These are phyloP conservation scores for Palloptera scutellata DNA, from an alignment of 2,888 invertebrate species.

Conservation along the genomic window DNA sequence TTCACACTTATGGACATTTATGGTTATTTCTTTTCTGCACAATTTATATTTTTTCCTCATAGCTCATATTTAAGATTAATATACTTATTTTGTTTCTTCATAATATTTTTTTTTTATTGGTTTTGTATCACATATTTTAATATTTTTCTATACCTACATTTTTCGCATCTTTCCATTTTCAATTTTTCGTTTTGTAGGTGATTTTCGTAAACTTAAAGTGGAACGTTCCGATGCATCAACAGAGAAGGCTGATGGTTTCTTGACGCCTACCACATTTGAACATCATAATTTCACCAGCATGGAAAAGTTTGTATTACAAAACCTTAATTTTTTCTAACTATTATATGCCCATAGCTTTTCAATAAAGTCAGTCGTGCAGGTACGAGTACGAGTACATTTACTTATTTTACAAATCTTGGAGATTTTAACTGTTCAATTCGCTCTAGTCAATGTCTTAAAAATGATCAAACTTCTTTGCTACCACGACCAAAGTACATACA, in stretches of 20 bases:
- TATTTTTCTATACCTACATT: constrained; percentile 21
- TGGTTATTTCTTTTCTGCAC: too few species aligned
- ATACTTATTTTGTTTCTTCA: neutral
- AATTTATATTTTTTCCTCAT: too few species aligned
- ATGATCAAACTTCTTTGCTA: too few species aligned
- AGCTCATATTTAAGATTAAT: too few species aligned
- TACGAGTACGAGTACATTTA: too few species aligned
- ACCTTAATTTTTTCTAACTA: neutral
- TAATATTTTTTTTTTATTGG: constrained; percentile 15
- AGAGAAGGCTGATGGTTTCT: constrained; percentile 60
- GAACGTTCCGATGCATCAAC: constrained; percentile 50
- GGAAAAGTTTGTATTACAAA: constrained; percentile 66
- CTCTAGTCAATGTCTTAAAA: too few species aligned
- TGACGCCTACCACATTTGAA: constrained; percentile 69
- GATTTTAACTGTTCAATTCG: too few species aligned
- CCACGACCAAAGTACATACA: too few species aligned
- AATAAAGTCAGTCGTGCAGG: too few species aligned
- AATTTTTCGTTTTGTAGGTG: constrained; percentile 44
- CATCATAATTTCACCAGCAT: constrained; percentile 84
- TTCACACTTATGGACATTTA: too few species aligned
- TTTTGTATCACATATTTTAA: constrained; percentile 24
- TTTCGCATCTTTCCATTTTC: constrained; percentile 18
- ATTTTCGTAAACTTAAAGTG: constrained; percentile 59
- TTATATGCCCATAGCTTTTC: too few species aligned
- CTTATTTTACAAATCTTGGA: too few species aligned